A percentile compares a stretch with the other conserved stretches of the same genome.
Evolutionary conservation across 1,140 invertebrate species (phyloP).

Genomic region (Heliconius melpomene): DNA sequence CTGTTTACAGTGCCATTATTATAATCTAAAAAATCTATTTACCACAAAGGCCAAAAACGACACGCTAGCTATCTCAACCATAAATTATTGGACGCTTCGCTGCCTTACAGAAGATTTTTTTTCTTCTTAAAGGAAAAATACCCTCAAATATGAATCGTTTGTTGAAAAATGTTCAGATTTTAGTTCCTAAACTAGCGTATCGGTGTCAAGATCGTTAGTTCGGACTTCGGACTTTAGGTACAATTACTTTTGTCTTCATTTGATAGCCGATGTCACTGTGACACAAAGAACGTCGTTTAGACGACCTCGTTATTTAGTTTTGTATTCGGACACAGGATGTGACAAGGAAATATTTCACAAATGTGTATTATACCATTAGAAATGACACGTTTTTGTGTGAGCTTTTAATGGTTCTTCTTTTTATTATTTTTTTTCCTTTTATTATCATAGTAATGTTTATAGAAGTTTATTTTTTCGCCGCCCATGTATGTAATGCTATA

Average conservation of each 20-base stretch:
- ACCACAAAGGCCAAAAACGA: neutral
- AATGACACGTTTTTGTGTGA: neutral
- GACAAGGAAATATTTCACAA: neutral
- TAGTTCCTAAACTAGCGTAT: slow-evolving; percentile 49
- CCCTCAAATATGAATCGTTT: neutral
- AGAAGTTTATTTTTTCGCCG: neutral
- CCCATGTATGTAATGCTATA: no score
- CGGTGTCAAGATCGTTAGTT: slow-evolving; percentile 59
- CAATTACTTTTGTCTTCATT: slow-evolving; percentile 51
- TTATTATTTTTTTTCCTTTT: neutral
- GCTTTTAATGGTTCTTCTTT: slow-evolving; percentile 6
- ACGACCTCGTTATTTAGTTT: slow-evolving; percentile 20
- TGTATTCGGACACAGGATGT: neutral
- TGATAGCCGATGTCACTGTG: slow-evolving; percentile 46
- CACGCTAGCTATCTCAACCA: neutral
- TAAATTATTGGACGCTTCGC: slow-evolving; percentile 4
- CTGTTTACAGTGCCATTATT: neutral
- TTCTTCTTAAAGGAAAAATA: neutral
- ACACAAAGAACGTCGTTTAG: slow-evolving; percentile 15
- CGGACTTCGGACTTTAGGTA: slow-evolving; percentile 36
- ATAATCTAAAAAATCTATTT: neutral
- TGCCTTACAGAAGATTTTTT: neutral
- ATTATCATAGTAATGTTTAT: neutral
- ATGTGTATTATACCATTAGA: neutral
- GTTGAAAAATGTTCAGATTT: neutral